phyloP scores from a whole-genome alignment of 2,797 vertebrate species.

The Siniperca scherzeri region DNA sequence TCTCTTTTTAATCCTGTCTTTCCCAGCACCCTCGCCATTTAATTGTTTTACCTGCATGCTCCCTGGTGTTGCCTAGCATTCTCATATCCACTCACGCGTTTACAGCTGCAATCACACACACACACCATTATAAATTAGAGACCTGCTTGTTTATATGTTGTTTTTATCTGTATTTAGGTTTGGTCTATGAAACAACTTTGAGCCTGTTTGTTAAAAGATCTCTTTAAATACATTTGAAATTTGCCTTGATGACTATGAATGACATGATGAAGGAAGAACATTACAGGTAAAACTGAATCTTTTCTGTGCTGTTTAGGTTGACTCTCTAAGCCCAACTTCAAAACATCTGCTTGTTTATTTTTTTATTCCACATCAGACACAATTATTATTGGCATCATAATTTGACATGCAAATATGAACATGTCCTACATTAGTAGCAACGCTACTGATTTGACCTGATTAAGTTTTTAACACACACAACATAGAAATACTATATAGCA shows the following conservation, averaged over 20 bases:
- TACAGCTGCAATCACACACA: slow-evolving; percentile 10
- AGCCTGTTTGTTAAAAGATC: slow-evolving; percentile 25
- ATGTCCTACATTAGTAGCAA: slow-evolving; percentile 15
- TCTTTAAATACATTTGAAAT: slow-evolving; percentile 14
- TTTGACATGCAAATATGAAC: slow-evolving; percentile 32
- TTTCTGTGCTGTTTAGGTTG: slow-evolving; percentile 18
- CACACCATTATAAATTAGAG: slow-evolving; percentile 16
- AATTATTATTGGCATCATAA: slow-evolving; percentile 35
- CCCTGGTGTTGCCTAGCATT: slow-evolving; percentile 15
- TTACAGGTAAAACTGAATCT: slow-evolving; percentile 37
- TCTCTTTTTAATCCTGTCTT: slow-evolving; percentile 10
- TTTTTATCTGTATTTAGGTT: slow-evolving; percentile 5
- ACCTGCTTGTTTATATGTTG: slow-evolving; percentile 21
- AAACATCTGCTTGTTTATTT: slow-evolving; percentile 46
- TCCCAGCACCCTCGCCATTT: slow-evolving; percentile 25
- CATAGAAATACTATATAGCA: background rate
- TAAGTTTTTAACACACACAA: background rate
- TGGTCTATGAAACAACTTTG: slow-evolving; percentile 17
- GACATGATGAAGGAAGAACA: slow-evolving; percentile 34
- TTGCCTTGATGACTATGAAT: slow-evolving; percentile 40
- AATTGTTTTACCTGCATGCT: slow-evolving; percentile 39
- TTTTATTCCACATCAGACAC: slow-evolving; percentile 18
- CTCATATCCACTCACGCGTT: slow-evolving; percentile 16
- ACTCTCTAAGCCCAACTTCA: slow-evolving; percentile 25
- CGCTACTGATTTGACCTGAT: slow-evolving; percentile 24